Conservation (phyloP, 2,113 vertebrate genomes). For the Clarias batrachus region DNA sequence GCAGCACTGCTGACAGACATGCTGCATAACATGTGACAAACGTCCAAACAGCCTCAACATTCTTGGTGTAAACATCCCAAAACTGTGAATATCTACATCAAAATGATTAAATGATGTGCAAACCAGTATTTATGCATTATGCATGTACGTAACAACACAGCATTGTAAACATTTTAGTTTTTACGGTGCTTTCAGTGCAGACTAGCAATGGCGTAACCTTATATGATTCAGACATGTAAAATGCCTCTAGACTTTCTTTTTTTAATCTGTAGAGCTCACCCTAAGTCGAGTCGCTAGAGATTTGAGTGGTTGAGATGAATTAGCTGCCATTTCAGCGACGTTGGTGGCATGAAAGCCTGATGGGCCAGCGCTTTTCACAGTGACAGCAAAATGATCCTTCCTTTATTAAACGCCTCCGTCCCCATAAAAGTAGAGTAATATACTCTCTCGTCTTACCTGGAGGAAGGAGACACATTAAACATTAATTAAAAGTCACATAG, state of each 20-base stretch:
- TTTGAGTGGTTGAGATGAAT: slow-evolving; percentile 46
- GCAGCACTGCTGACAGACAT: slow-evolving; percentile 41
- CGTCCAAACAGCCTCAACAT: slow-evolving; percentile 39
- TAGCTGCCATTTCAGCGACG: slow-evolving; percentile 57
- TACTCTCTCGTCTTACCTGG: slow-evolving; percentile 58
- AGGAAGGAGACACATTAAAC: slow-evolving; percentile 55
- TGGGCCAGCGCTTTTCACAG: slow-evolving; percentile 59
- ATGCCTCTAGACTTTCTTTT: slow-evolving; percentile 24
- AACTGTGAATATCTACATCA: slow-evolving; percentile 14
- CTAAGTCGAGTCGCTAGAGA: slow-evolving; percentile 15
- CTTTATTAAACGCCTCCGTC: slow-evolving; percentile 77
- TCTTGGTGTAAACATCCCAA: slow-evolving; percentile 32
- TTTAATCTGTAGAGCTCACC: background rate
- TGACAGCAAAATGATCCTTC: slow-evolving; percentile 77
- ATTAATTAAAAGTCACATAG: slow-evolving; percentile 62
- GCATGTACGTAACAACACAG: background rate
- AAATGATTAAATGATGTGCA: background rate
- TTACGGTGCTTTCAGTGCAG: slow-evolving; percentile 16
- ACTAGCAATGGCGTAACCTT: background rate
- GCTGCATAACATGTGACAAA: slow-evolving; percentile 18
- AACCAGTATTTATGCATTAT: slow-evolving; percentile 25
- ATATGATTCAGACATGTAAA: slow-evolving; percentile 20
- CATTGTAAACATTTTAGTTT: background rate
- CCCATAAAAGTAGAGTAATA: slow-evolving; percentile 56
- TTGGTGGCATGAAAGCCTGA: slow-evolving; percentile 43